Evolutionary conservation across 2,888 invertebrate species (phyloP).

Genomic region (Thymelicus lineola): DNA sequence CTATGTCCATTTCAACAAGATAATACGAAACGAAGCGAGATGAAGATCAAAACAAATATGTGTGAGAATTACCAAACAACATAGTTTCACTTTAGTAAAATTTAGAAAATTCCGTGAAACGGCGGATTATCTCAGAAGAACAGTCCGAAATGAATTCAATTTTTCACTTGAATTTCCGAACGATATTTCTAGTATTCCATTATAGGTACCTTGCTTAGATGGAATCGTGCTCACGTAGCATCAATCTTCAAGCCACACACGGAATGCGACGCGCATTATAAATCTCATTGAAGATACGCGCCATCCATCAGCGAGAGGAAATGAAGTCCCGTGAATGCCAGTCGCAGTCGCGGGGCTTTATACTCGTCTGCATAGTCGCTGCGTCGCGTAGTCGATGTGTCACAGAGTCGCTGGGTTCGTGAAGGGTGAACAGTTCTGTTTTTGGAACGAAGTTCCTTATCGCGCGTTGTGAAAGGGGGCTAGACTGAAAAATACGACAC

Average conservation of each 20-base stretch:
- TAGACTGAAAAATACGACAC: no score
- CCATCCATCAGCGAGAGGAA: conserved; percentile 81
- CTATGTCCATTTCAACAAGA: no score
- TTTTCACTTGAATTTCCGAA: conserved; percentile 3
- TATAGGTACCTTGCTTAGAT: not conserved
- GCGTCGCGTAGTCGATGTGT: no score
- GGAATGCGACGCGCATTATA: conserved; percentile 81
- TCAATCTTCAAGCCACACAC: conserved; percentile 52
- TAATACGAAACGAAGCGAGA: no score
- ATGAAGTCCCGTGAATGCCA: conserved; percentile 66
- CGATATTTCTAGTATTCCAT: conserved; percentile 1
- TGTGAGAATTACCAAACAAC: no score
- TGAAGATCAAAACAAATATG: no score
- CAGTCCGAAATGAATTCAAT: not conserved
- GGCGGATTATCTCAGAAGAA: not conserved
- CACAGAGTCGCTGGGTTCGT: not conserved
- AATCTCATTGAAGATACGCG: conserved; percentile 81
- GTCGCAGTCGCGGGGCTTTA: conserved; percentile 39
- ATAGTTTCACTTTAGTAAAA: no score
- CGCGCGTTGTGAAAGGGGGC: no score
- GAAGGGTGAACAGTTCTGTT: no score
- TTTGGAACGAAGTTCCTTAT: no score
- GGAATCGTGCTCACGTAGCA: conserved; percentile 39
- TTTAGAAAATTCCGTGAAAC: not conserved
- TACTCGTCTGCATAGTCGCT: conserved; percentile 4